Evolutionary conservation across 2,797 vertebrate genomes (phyloP), one percentile per base, ranked within the genome.

Genomic region (Notamacropus eugenii): DNA sequence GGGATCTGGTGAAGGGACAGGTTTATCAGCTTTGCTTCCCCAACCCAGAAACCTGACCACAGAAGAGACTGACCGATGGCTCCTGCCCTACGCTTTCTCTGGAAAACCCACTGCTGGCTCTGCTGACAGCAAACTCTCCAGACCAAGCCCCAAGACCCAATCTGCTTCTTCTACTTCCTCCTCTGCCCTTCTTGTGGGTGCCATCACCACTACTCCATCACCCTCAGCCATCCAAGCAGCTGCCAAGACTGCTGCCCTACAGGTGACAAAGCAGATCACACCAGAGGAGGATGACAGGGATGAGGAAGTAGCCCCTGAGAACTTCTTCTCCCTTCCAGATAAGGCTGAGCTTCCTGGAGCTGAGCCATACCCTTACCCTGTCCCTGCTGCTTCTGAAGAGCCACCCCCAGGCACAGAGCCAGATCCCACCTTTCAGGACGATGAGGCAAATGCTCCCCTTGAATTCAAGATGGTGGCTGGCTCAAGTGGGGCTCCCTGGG

Each of bases 181-280:
- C 52, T 82, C 98, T 0, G 96, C 99, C 0, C 94, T 98, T 0
- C 97, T 98, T 12, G 98, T 97, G 97, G 98, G 98, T 50, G 96
- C 97, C 91, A 98, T 97, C 40, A 98, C 99, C 92, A 99, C 99
- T 0, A 99, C 99, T 6, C 99, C 99, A 0, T 99, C 99, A 0
- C 99, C 99, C 0, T 99, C 99, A 0, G 99, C 99, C 10, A 99
- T 99, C 98, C 99, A 99, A 98, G 99, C 99, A 0, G 99, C 99
- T 0, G 99, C 99, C 2, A 99, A 99, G 98, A 99, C 99, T 0
- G 99, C 99, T 0, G 99, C 99, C 52, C 98, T 99, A 96, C 99
- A 99, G 98, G 98, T 99, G 95, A 99, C 99, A 5, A 99, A 99
- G 95, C 99, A 99, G 98, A 99, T 99, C 96, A 99, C 99, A 0